phyloP scores from a whole-genome alignment of 30 jellyfish, hydroid and myxozoan species.

The Chrysaora quinquecirrha region DNA sequence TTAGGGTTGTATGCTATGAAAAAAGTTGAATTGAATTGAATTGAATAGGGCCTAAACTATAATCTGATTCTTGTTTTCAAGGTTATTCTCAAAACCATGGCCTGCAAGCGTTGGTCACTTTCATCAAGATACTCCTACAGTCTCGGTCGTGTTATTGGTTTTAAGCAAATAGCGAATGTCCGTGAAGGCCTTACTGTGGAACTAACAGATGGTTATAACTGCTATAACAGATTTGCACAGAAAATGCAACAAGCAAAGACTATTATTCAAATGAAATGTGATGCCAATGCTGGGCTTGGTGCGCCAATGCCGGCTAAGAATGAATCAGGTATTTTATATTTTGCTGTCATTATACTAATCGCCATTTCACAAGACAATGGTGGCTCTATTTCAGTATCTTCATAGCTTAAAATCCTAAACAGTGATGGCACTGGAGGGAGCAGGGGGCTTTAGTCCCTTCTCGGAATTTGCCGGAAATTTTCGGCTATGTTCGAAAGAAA shows the following conservation, averaged over 20 bases:
- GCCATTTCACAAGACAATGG: too few species aligned
- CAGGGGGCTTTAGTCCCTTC: too few species aligned
- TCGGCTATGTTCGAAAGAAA: too few species aligned
- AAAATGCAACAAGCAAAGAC: constrained; percentile 64
- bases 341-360: too few species aligned
- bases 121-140: constrained; percentile 66
- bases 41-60: too few species aligned
- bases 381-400: too few species aligned
- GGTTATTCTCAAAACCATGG: constrained; percentile 79
- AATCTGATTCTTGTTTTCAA: too few species aligned
- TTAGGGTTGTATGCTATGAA: too few species aligned
- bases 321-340: constrained; percentile 75
- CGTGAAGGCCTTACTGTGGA: constrained; percentile 51
- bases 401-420: too few species aligned
- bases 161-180: constrained; percentile 41
- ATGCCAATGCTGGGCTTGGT: constrained; percentile 76
- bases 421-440: too few species aligned
- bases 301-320: constrained; percentile 76
- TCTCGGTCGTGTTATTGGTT: constrained; percentile 88
- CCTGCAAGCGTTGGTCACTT: constrained; percentile 91
- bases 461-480: too few species aligned
- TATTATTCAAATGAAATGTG: constrained; percentile 70
- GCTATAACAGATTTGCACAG: constrained; percentile 57
- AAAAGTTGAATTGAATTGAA: too few species aligned
- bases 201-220: constrained; percentile 78